Evolutionary conservation across 35 echinoderm and acorn worm species (phyloP).

Genomic region (Ophiothrix spiculata): DNA sequence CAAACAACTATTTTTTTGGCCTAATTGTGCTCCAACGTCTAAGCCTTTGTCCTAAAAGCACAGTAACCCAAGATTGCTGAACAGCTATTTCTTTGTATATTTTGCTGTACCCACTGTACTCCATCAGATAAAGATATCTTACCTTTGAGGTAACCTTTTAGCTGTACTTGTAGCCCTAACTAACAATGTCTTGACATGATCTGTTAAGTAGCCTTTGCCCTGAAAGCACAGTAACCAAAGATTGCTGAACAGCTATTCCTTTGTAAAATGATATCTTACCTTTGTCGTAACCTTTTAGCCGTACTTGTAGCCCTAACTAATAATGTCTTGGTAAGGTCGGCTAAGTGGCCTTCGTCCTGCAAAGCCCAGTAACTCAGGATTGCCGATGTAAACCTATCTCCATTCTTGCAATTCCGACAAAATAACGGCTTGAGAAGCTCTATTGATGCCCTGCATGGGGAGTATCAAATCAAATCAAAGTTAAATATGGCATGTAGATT

Average conservation of each 20-base stretch:
- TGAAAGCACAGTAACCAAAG: not conserved
- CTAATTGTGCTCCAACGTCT: too few species aligned
- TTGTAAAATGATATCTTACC: conserved; percentile 39
- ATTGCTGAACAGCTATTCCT: not conserved
- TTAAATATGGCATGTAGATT: not conserved
- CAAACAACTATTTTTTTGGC: too few species aligned
- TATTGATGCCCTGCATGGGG: conserved; percentile 48
- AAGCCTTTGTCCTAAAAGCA: not conserved
- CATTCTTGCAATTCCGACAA: conserved; percentile 51
- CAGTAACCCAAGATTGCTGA: not conserved
- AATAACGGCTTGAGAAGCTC: conserved; percentile 85
- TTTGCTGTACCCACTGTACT: not conserved
- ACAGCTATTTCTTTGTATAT: not conserved
- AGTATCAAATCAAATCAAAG: not conserved
- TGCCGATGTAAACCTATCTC: conserved; percentile 74
- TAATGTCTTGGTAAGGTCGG: conserved; percentile 79
- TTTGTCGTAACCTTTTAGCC: conserved; percentile 79
- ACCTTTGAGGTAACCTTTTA: conserved; percentile 85
- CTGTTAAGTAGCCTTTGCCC: conserved; percentile 41
- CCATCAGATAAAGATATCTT: not conserved
- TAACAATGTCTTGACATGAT: conserved; percentile 75
- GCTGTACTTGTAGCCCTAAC: conserved; percentile 66
- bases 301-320: conserved; percentile 68
- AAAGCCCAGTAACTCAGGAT: conserved; percentile 86
- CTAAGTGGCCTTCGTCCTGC: conserved; percentile 87